A percentile compares a stretch with the other conserved stretches of the same genome.
Conservation (phyloP, 2,888 invertebrate species). For the Isoperla grammatica region DNA sequence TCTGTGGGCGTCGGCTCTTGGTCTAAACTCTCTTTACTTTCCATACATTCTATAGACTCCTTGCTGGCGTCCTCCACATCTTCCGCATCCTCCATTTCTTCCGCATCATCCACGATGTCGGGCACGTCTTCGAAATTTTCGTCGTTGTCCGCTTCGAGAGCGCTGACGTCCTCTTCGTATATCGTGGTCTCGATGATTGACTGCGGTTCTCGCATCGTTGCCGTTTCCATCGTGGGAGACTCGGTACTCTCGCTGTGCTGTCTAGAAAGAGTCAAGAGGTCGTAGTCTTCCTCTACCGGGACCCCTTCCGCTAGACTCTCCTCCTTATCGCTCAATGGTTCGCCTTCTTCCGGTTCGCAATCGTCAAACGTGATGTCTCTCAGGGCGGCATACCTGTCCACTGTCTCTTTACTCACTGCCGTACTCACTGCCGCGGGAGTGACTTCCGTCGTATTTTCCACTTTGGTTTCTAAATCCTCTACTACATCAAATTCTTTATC, state of each 20-base stretch:
- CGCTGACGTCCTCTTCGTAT: conserved; percentile 36
- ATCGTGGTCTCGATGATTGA: conserved; percentile 37
- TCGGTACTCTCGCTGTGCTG: conserved; percentile 37
- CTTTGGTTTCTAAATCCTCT: neutral
- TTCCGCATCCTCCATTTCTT: conserved; percentile 32
- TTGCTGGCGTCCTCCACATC: conserved; percentile 17
- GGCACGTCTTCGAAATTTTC: conserved; percentile 39
- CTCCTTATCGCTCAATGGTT: conserved; percentile 34
- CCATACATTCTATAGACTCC: neutral
- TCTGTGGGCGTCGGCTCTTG: neutral
- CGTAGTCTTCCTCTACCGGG: conserved; percentile 26
- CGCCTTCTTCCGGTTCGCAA: conserved; percentile 38
- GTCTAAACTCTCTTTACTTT: conserved; percentile 1
- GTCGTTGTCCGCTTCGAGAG: conserved; percentile 34
- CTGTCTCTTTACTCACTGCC: conserved; percentile 39
- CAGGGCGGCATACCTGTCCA: conserved; percentile 75
- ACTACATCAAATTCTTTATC: neutral
- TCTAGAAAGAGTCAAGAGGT: conserved; percentile 33
- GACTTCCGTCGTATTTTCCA: conserved; percentile 39
- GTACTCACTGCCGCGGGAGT: too few species aligned
- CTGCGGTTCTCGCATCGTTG: conserved; percentile 34
- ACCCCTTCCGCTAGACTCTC: conserved; percentile 33
- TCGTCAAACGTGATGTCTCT: conserved; percentile 56
- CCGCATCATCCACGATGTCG: conserved; percentile 40
- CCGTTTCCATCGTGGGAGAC: conserved; percentile 32